Conservation (phyloP, 2,113 vertebrate genomes). For the Oreochromis spilurus region DNA sequence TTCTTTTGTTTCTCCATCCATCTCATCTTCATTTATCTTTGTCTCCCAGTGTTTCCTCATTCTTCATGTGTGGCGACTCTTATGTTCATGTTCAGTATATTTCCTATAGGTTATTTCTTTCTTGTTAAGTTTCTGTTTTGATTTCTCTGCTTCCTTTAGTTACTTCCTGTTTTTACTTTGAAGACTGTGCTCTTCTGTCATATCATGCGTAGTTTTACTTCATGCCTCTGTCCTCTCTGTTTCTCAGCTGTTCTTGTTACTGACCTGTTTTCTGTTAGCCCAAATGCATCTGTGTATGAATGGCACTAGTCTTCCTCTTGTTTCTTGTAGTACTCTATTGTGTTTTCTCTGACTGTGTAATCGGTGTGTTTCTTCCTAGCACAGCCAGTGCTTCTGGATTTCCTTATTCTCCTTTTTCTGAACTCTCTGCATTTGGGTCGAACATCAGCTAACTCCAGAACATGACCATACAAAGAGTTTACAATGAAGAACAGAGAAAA, state of each 20-base stretch:
- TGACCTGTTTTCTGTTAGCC: not conserved
- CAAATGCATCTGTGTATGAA: not conserved
- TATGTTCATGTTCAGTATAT: not conserved
- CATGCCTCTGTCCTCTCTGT: not conserved
- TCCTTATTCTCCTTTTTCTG: not conserved
- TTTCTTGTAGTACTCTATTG: not conserved
- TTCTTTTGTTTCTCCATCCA: not conserved
- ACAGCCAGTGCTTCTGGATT: not conserved
- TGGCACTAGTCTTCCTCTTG: not conserved
- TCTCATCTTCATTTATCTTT: not conserved
- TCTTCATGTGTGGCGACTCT: not conserved
- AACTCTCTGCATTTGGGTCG: not conserved
- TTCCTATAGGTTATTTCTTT: not conserved
- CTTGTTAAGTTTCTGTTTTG: not conserved
- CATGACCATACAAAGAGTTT: not conserved
- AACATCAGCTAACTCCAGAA: not conserved
- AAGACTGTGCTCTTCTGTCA: not conserved
- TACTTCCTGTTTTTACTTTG: not conserved
- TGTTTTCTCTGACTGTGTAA: not conserved
- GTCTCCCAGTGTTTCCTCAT: not conserved
- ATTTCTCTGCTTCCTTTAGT: not conserved
- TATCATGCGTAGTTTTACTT: not conserved
- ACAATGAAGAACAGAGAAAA: not conserved
- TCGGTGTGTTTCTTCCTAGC: not conserved
- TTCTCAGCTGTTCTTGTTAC: not conserved